Percentiles rank a stretch among this genome's conserved stretches.
Conservation (phyloP, 2,888 invertebrate genomes). For the Chrysotoxum bicinctum region DNA sequence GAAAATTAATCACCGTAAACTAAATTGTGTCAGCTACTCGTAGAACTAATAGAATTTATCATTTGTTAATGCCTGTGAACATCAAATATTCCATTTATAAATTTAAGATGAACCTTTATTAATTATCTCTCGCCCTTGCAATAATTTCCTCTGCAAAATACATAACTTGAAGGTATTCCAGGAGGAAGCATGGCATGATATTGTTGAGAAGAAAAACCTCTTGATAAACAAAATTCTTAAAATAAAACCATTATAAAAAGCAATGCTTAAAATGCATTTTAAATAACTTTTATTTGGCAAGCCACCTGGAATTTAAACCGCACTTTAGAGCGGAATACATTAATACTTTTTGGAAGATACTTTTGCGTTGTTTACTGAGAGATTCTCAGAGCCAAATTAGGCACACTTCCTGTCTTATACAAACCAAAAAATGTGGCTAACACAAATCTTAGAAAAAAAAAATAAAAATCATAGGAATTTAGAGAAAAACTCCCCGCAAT, state of each 20-base stretch:
- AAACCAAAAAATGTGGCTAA: background rate
- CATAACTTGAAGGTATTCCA: background rate
- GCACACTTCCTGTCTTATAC: slow-evolving; percentile 24
- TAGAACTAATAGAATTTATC: slow-evolving; percentile 3
- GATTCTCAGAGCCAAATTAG: slow-evolving; percentile 47
- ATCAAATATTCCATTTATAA: slow-evolving; percentile 15
- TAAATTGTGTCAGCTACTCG: no score
- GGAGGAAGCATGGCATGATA: background rate
- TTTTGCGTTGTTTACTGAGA: slow-evolving; percentile 18
- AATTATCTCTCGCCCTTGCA: background rate
- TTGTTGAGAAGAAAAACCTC: background rate
- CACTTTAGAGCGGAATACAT: slow-evolving; percentile 35
- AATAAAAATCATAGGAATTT: background rate
- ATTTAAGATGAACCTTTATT: background rate
- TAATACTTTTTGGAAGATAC: slow-evolving; percentile 18
- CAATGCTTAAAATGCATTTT: slow-evolving; percentile 13
- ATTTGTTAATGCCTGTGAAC: background rate
- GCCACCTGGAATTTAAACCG: slow-evolving; percentile 37
- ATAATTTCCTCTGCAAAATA: background rate
- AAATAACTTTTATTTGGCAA: slow-evolving; percentile 28
- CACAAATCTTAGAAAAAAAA: slow-evolving; percentile 2
- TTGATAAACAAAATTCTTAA: background rate
- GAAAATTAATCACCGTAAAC: no score
- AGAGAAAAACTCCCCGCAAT: slow-evolving; percentile 21
- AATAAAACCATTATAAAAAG: background rate